Conservation (phyloP, 2,888 invertebrate species). For the Ferdinandea cuprea region DNA sequence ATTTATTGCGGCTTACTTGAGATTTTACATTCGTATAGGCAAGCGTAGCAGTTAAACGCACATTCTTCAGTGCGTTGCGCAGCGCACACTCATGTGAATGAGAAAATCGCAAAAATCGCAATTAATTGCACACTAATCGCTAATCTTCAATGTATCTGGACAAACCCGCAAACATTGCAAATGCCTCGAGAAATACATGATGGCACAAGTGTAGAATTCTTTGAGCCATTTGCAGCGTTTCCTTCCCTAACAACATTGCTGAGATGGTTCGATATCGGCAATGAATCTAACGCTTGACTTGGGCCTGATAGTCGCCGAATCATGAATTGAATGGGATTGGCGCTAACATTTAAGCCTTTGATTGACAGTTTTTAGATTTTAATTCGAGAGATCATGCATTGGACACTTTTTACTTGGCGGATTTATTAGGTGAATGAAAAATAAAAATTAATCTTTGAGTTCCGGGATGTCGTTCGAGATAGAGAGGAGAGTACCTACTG, state of each 20-base stretch:
- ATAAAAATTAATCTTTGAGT: conserved; percentile 12
- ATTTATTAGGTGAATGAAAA: background rate
- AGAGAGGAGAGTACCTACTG: background rate
- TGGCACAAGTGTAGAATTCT: conserved; percentile 23
- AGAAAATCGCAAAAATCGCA: conserved; percentile 55
- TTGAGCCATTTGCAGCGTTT: conserved; percentile 26
- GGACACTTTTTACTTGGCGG: conserved; percentile 17
- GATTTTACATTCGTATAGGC: background rate
- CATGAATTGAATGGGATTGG: conserved; percentile 47
- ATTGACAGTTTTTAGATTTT: conserved; percentile 1
- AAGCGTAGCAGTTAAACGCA: conserved; percentile 11
- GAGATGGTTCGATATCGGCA: conserved; percentile 17
- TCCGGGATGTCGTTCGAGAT: conserved; percentile 43
- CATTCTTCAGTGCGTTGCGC: conserved; percentile 7
- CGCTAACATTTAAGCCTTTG: conserved; percentile 40
- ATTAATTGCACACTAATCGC: conserved; percentile 70
- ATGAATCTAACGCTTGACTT: conserved; percentile 3
- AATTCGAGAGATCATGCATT: background rate
- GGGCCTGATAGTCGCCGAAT: conserved; percentile 16
- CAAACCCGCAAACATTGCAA: conserved; percentile 41
- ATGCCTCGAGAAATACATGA: conserved; percentile 5
- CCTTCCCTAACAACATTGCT: conserved; percentile 16
- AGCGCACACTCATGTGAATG: conserved; percentile 17
- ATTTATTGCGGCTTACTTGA: conserved; percentile 17
- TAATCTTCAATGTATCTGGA: conserved; percentile 62